Conservation (phyloP, 2,113 vertebrate species). For the Engraulis encrasicolus region DNA sequence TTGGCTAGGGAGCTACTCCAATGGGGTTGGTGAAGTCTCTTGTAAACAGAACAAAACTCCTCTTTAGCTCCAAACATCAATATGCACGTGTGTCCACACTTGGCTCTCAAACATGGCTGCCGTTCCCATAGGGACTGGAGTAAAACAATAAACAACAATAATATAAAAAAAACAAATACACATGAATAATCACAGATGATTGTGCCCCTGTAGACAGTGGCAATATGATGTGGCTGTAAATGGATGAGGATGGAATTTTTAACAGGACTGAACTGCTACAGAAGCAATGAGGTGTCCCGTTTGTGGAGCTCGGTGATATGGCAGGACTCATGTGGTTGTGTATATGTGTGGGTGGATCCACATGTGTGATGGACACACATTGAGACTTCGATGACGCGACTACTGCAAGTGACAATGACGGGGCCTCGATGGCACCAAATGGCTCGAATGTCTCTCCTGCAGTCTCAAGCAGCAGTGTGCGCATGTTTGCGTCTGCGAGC, state of each 20-base stretch:
- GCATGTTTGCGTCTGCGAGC: neutral
- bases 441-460: no score
- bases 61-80: neutral
- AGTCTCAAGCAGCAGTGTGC: neutral
- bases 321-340: neutral
- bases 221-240: conserved; percentile 4
- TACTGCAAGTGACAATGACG: neutral
- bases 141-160: neutral
- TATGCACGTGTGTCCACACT: neutral
- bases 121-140: neutral
- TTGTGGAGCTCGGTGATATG: neutral
- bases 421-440: neutral
- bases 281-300: neutral
- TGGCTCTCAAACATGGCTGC: neutral
- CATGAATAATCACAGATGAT: neutral
- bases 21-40: neutral
- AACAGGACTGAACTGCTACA: neutral
- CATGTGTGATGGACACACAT: neutral
- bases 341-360: neutral
- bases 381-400: no score
- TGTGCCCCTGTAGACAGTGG: neutral
- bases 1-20: neutral
- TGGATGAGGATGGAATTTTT: neutral
- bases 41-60: conserved; percentile 8
- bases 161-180: conserved; percentile 23